Percentiles rank a stretch among this genome's conserved stretches.
These are phyloP conservation scores for Aptenodytes patagonicus DNA, from an alignment of 2,113 vertebrate genomes.

Conservation along the genomic window DNA sequence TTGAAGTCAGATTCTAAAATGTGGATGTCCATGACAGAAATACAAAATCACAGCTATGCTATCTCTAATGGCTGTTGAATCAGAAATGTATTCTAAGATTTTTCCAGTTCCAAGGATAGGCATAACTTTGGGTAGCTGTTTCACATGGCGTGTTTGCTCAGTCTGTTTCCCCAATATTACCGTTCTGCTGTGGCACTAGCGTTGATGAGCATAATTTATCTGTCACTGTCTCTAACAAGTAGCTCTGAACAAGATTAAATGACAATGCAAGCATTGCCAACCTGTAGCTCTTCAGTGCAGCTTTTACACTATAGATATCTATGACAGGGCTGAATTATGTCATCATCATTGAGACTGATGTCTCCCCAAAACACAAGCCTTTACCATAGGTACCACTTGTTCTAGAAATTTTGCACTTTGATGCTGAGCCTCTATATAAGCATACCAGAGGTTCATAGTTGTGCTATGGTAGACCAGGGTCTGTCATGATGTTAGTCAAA, in stretches of 20 bases:
- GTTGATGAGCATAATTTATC: neutral
- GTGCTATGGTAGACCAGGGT: neutral
- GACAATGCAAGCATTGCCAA: neutral
- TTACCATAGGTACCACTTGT: neutral
- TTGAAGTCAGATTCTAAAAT: neutral
- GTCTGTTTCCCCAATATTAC: neutral
- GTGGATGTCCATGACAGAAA: neutral
- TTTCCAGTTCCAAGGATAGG: neutral
- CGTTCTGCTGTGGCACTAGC: neutral
- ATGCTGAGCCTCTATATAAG: neutral
- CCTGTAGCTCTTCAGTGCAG: neutral
- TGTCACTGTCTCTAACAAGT: neutral
- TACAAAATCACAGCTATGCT: neutral
- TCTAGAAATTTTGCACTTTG: neutral
- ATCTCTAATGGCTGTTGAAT: neutral
- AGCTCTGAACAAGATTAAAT: neutral
- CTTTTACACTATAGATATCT: neutral
- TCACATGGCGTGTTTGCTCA: neutral
- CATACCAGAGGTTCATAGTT: neutral
- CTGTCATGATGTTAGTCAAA: neutral
- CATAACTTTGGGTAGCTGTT: neutral
- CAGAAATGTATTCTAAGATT: neutral
- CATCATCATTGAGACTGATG: neutral
- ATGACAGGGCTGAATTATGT: neutral
- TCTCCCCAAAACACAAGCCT: neutral